Base-by-base conservation (phyloP, 2,888 invertebrate species). In the Acleris holmiana region DNA sequence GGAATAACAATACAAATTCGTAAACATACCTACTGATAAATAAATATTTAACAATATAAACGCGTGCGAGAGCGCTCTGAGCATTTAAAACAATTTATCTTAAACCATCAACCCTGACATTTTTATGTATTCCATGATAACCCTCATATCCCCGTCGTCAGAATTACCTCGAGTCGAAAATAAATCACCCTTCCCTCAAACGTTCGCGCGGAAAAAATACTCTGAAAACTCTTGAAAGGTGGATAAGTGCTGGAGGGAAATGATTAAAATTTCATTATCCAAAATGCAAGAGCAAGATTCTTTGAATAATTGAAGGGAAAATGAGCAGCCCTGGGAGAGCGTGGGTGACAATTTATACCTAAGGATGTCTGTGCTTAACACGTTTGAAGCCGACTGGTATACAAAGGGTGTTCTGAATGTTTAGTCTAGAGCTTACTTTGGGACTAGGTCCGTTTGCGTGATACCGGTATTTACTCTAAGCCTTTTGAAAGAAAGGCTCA, bases 201-300 rank as follows among this genome's bases (percentile, higher is more conserved):
- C 19, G 47, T 29, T n/a, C 25, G 47, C 21, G 23, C 23, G 57
- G 57, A 59, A 47, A 57, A 59, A 58, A 54, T 35, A 47, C 51
- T 17, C 46, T 21, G n/a, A 13, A 48, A 61, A 55, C 55, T 68
- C 67, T 70, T 67, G 64, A 68, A 61, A 71, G 68, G 67, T 70
- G 75, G 76, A 77, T 74, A 79, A 80, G 76, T 76, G 77, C 83
- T 78, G 77, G 79, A 78, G 75, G 75, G 69, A 73, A 79, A 81
- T 84, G 78, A 86, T 88, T 86, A 88, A 88, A 86, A 80, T 86
- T 88, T 88, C 84, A 88, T 82, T 82, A 80, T 74, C 72, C 78
- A 79, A 86, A 88, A 89, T 86, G 86, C 84, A 84, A 77, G 82
- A 80, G 85, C 84, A 83, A 85, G 85, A 88, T 85, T 84, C 78